Evolutionary conservation across 2,113 vertebrate genomes (phyloP).

Genomic region (Dicaeum eximium): DNA sequence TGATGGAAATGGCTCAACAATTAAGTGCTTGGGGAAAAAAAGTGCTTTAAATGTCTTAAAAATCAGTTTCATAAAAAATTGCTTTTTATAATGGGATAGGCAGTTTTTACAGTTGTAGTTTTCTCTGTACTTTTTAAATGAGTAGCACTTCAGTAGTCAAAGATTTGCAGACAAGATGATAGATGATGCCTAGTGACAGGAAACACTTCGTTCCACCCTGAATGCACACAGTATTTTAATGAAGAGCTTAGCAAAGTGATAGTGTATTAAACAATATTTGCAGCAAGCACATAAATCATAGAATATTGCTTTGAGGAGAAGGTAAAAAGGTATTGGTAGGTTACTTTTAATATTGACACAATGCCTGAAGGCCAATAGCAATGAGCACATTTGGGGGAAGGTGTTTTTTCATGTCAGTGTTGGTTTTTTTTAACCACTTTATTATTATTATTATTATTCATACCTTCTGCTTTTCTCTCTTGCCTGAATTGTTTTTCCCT

Average conservation of each 20-base stretch:
- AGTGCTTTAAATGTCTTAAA: background rate
- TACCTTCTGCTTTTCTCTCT: background rate
- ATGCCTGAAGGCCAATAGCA: background rate
- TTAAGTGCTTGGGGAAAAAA: background rate
- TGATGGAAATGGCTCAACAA: background rate
- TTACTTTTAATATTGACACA: background rate
- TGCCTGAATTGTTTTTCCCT: background rate
- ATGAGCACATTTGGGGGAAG: rapidly evolving
- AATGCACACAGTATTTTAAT: background rate
- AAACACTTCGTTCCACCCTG: background rate
- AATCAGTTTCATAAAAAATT: background rate
- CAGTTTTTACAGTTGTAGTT: background rate
- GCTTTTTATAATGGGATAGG: background rate
- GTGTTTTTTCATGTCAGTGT: background rate
- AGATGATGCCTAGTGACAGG: background rate
- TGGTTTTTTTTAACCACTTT: background rate
- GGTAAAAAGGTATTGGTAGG: background rate
- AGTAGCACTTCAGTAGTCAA: background rate
- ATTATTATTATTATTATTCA: background rate
- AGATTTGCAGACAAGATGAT: background rate
- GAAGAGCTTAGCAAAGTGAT: background rate
- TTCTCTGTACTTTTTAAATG: background rate
- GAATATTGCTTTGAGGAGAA: background rate
- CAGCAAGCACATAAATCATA: background rate
- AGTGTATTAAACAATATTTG: background rate